Percentiles rank a stretch among this genome's conserved stretches.
Evolutionary conservation across 2,888 invertebrate species (phyloP).

Genomic region (Acleris emargana): DNA sequence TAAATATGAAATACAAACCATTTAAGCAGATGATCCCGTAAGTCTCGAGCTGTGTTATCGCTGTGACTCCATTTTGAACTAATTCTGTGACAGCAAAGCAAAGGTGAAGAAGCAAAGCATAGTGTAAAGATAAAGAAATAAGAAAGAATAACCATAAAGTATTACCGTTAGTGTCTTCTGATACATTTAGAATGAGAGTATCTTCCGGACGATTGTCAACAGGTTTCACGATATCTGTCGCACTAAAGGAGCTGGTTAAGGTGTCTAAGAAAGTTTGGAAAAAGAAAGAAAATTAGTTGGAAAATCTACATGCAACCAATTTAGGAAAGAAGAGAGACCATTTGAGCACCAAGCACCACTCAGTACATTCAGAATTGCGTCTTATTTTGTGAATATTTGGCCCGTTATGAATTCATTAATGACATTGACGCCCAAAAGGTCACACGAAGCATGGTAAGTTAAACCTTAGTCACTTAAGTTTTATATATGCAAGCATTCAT

Average conservation of each 20-base stretch:
- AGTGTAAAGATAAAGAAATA: conserved; percentile 34
- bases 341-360: too few species aligned
- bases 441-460: not conserved
- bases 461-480: conserved; percentile 4
- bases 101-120: conserved; percentile 28
- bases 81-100: conserved; percentile 44
- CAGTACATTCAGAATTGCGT: not conserved
- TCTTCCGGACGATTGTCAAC: conserved; percentile 39
- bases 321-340: not conserved
- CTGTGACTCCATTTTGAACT: conserved; percentile 39
- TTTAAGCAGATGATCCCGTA: conserved; percentile 37
- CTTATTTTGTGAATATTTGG: too few species aligned
- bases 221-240: conserved; percentile 44
- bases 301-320: conserved; percentile 51
- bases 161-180: conserved; percentile 44
- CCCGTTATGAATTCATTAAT: not conserved
- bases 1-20: conserved; percentile 43
- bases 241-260: conserved; percentile 53
- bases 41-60: conserved; percentile 34
- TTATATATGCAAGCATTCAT: conserved; percentile 9
- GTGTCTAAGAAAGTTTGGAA: conserved; percentile 51
- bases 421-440: too few species aligned
- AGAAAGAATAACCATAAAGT: conserved; percentile 20
- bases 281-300: conserved; percentile 37
- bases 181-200: conserved; percentile 44